Percentiles rank a stretch among this genome's conserved stretches.
phyloP scores from a whole-genome alignment of 2,113 vertebrate species.

The Turnix velox region DNA sequence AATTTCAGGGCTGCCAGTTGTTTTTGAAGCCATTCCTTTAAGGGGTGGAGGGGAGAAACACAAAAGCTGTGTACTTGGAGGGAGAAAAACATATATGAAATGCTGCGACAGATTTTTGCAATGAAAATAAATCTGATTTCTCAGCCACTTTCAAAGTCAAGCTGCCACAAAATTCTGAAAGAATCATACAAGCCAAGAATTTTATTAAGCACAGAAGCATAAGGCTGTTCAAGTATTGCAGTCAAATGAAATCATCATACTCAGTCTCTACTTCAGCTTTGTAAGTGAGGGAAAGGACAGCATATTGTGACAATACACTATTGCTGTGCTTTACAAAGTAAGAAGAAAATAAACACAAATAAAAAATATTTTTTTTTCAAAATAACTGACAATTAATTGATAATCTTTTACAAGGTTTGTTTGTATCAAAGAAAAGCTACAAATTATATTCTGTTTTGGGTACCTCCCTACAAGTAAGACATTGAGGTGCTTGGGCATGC shows the following conservation, averaged over 20 bases:
- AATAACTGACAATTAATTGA: background rate
- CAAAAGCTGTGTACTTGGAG: background rate
- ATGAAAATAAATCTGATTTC: slow-evolving; percentile 27
- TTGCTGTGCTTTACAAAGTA: background rate
- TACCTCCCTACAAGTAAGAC: background rate
- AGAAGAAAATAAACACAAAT: background rate
- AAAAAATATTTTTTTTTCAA: background rate
- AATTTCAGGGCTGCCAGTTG: background rate
- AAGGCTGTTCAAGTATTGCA: background rate
- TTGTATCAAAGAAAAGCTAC: background rate
- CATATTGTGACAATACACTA: background rate
- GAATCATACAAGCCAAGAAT: background rate
- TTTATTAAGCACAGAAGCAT: background rate
- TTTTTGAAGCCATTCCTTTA: background rate
- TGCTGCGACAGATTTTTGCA: background rate
- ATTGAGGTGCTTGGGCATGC: background rate
- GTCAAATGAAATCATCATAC: background rate
- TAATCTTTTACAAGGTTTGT: rapidly evolving
- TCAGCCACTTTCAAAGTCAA: background rate
- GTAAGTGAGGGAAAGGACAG: background rate
- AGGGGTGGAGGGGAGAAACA: background rate
- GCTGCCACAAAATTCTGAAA: background rate
- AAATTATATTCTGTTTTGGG: background rate
- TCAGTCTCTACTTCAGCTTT: background rate
- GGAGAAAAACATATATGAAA: background rate